These are phyloP conservation scores for Pachypsylla venusta DNA, from an alignment of 1,140 invertebrate species.

Conservation along the genomic window DNA sequence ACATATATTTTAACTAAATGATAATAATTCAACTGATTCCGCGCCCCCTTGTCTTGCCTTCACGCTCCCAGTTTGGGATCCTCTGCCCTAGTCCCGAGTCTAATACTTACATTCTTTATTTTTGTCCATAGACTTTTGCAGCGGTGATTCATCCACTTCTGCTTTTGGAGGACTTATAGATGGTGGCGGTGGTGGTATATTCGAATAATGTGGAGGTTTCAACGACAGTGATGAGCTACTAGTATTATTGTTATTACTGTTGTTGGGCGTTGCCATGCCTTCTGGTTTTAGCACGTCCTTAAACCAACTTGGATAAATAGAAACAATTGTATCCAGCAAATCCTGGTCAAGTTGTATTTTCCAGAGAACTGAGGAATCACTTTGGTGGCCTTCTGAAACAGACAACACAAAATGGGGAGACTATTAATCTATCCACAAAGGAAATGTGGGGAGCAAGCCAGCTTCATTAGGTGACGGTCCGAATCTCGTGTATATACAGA, in stretches of 20 bases:
- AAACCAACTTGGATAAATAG: constrained; percentile 85
- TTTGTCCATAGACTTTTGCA: constrained; percentile 83
- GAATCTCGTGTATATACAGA: too few species aligned
- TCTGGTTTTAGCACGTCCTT: constrained; percentile 32
- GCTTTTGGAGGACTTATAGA: constrained; percentile 48
- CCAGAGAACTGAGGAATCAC: constrained; percentile 48
- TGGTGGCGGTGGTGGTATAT: constrained; percentile 17
- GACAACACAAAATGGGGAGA: background rate
- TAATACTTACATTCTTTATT: constrained; percentile 98
- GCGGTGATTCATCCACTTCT: constrained; percentile 81
- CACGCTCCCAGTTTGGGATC: too few species aligned
- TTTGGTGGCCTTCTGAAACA: background rate
- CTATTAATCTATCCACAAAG: too few species aligned
- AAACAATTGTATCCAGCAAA: constrained; percentile 72
- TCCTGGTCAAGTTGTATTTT: constrained; percentile 78
- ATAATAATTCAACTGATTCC: too few species aligned
- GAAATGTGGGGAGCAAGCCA: too few species aligned
- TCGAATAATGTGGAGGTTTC: constrained; percentile 9
- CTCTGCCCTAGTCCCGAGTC: too few species aligned
- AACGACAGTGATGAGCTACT: constrained; percentile 4
- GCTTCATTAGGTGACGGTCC: too few species aligned
- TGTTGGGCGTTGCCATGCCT: constrained; percentile 5
- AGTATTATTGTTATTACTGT: constrained; percentile 9
- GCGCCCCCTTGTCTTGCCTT: too few species aligned
- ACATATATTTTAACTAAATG: too few species aligned